A percentile compares a stretch with the other conserved stretches of the same genome.
phyloP scores from a whole-genome alignment of 2,888 invertebrate genomes.

The Hyles lineata region DNA sequence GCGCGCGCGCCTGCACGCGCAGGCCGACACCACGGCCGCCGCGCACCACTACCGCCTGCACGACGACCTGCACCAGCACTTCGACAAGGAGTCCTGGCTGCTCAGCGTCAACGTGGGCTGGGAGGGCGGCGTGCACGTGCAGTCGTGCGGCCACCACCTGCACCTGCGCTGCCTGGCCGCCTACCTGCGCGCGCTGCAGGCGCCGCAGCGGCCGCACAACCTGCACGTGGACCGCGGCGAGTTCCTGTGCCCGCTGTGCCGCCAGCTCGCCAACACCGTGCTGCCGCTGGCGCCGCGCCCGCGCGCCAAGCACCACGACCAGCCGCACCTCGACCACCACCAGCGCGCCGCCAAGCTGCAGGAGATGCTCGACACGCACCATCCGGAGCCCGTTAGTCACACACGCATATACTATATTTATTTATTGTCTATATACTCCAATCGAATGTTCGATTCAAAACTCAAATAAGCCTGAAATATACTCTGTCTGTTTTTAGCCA shows the following conservation, averaged over 20 bases:
- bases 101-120: conserved; percentile 91
- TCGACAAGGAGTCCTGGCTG: conserved; percentile 90
- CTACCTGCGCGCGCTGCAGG: conserved; percentile 93
- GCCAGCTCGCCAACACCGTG: conserved; percentile 92
- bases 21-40: conserved; percentile 87
- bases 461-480: too few relatives aligned
- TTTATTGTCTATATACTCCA: background rate
- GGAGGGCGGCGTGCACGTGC: conserved; percentile 96
- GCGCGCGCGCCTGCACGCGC: conserved; percentile 76
- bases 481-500: too few relatives aligned
- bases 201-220: conserved; percentile 90
- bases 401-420: background rate
- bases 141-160: conserved; percentile 98
- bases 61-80: conserved; percentile 90
- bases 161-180: conserved; percentile 97
- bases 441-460: background rate
- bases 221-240: conserved; percentile 90
- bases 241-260: conserved; percentile 97
- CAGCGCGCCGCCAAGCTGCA: conserved; percentile 62
- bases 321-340: conserved; percentile 70
- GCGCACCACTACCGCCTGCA: conserved; percentile 91
- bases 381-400: conserved; percentile 86
- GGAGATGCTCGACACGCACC: conserved; percentile 88
- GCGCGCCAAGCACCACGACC: conserved; percentile 88
- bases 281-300: conserved; percentile 91